Base-by-base conservation (phyloP, 2,113 vertebrate species). In the Dromas ardeola region DNA sequence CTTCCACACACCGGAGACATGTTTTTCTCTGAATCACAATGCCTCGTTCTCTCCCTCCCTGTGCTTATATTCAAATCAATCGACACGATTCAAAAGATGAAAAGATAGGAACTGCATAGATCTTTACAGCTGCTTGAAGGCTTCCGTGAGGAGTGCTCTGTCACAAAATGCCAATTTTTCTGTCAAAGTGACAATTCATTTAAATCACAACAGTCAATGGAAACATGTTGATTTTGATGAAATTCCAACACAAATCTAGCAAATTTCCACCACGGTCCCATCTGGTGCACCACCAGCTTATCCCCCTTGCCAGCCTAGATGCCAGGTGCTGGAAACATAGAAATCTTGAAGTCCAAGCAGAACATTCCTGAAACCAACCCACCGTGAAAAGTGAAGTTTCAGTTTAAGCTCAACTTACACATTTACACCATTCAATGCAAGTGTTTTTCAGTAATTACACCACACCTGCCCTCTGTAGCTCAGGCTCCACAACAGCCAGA, bases 371-470 rank as follows among this genome's bases (percentile, higher is more conserved):
- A 79, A 30, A 62, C 2, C 45, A 45, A 19, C 49, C 21, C 49
- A 10, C 6, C 0, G 0, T 3, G 3, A 25, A 9, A 58, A 32
- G 21, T 34, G 26, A 19, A 70, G 73, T 40, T 93, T 14, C 30
- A 12, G 43, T 43, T 93, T 69, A 72, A 59, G 71, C 9, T 32
- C 49, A 22, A 5, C 43, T n/a, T 10, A 25, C 5, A 0, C n/a
- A 4, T 18, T 65, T 1, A 9, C 18, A 7, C 29, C 18, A 3
- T 11, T 7, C 25, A 13, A 7, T 8, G 0, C 20, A 3, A 34
- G 25, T 3, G 38, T 15, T 42, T 26, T 36, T 16, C 56, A 43
- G 61, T 8, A 59, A 1, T 0, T 36, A 32, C 0, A 1, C 7
- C 74, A 71, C 66, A 29, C 15, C 66, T 63, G 81, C 67, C 50